phyloP scores from a whole-genome alignment of 2,113 vertebrate genomes.

The Coreoperca whiteheadi region DNA sequence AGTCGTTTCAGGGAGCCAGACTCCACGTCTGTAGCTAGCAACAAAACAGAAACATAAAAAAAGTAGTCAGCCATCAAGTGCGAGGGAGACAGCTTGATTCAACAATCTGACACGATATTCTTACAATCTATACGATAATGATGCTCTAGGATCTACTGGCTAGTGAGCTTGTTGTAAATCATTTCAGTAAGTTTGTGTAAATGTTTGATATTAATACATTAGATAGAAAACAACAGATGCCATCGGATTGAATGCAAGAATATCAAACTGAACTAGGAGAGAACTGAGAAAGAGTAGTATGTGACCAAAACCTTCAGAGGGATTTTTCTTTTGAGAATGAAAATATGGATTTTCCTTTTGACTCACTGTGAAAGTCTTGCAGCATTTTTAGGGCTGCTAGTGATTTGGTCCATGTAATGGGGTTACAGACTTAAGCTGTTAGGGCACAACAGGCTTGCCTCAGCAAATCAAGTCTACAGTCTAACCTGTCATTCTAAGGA shows the following conservation, averaged over 20 bases:
- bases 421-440: slow-evolving; percentile 42
- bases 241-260: neutral
- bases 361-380: slow-evolving; percentile 7
- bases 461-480: neutral
- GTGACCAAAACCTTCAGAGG: neutral
- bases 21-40: slow-evolving; percentile 83
- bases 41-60: neutral
- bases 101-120: neutral
- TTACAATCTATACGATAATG: neutral
- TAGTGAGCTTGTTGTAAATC: neutral
- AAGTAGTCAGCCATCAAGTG: neutral
- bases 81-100: neutral
- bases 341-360: slow-evolving; percentile 30
- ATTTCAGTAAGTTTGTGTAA: neutral
- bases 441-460: neutral
- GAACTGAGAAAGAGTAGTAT: neutral
- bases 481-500: slow-evolving; percentile 9
- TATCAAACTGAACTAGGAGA: neutral
- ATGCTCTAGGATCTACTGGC: neutral
- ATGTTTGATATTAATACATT: neutral
- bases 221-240: neutral
- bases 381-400: slow-evolving; percentile 4
- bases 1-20: slow-evolving; percentile 90
- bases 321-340: slow-evolving; percentile 13
- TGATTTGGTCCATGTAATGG: slow-evolving; percentile 34